These are phyloP conservation scores for Spisula solida DNA, from an alignment of 2,888 invertebrate species.

Conservation along the genomic window DNA sequence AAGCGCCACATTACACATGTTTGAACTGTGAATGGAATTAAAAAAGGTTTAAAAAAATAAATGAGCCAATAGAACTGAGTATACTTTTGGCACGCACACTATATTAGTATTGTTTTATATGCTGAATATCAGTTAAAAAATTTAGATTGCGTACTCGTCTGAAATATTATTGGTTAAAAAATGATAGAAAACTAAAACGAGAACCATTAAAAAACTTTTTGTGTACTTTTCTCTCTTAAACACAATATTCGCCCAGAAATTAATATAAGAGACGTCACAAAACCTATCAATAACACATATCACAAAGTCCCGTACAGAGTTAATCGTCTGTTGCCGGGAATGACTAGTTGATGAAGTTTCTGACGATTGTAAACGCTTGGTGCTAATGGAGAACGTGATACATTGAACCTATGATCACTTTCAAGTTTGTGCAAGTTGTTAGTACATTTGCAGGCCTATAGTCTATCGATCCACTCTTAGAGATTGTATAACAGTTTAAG, in stretches of 20 bases:
- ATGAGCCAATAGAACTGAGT: too few species aligned
- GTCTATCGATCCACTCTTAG: neutral
- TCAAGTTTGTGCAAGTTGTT: neutral
- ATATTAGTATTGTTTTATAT: too few species aligned
- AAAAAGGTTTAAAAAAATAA: too few species aligned
- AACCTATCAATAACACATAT: neutral
- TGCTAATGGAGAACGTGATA: neutral
- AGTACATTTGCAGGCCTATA: neutral
- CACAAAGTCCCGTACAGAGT: neutral
- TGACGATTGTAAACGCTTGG: neutral
- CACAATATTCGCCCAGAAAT: neutral
- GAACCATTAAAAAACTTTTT: neutral
- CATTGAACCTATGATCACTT: conserved; percentile 1
- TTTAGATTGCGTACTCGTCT: too few species aligned
- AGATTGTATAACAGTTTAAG: neutral
- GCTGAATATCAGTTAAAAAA: too few species aligned
- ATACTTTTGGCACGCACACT: too few species aligned
- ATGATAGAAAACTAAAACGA: too few species aligned
- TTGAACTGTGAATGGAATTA: too few species aligned
- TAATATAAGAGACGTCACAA: neutral
- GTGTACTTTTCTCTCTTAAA: neutral
- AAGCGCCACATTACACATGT: too few species aligned
- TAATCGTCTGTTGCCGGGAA: neutral
- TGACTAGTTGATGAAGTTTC: neutral
- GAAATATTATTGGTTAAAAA: too few species aligned